Evolutionary conservation across 2,797 vertebrate species (phyloP), one percentile per base, ranked within the genome.

Genomic region (Cuniculus paca): DNA sequence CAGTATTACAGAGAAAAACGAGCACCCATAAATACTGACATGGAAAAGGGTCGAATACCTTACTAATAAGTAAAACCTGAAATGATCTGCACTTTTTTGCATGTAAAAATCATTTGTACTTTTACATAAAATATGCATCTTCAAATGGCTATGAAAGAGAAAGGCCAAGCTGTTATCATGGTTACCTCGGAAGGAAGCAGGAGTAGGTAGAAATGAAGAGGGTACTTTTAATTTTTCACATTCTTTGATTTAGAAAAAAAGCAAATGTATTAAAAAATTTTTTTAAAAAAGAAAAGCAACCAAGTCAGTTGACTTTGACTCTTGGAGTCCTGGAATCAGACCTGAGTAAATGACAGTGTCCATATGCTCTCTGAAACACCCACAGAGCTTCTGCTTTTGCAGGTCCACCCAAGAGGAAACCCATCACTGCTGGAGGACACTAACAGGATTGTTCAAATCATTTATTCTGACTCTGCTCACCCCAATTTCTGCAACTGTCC

Each of bases 161-260:
- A 48, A 88, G 63, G 50, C 34, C 42, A 75, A 39, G 50, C 12
- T 90, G 48, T 60, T 16, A 58, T n/a, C 52, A 65, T 28, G 70
- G 78, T 82, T 88, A 34, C 24, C 39, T 92, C 45, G 63, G 78
- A 95, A 96, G 42, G 24, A 83, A 91, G n/a, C 74, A 84, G 70
- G 31, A 56, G 7, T 6, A 85, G 39, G 56, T 80, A 10, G 63
- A 65, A 68, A 82, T 24, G 20, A 65, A 81, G 26, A 26, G 6
- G 22, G 16, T 36, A 84, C 42, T 81, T 56, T 81, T 28, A 82
- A 52, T 78, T 82, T 28, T 19, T 91, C 61, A 77, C 39, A 20
- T 45, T 77, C 82, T 83, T 88, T 84, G 13, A 88, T 95, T 93
- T 79, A 36, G 74, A 95, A 91, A 90, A 48, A 48, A 84, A 72